phyloP scores from a whole-genome alignment of 2,113 vertebrate species.

The Hemiscyllium ocellatum region DNA sequence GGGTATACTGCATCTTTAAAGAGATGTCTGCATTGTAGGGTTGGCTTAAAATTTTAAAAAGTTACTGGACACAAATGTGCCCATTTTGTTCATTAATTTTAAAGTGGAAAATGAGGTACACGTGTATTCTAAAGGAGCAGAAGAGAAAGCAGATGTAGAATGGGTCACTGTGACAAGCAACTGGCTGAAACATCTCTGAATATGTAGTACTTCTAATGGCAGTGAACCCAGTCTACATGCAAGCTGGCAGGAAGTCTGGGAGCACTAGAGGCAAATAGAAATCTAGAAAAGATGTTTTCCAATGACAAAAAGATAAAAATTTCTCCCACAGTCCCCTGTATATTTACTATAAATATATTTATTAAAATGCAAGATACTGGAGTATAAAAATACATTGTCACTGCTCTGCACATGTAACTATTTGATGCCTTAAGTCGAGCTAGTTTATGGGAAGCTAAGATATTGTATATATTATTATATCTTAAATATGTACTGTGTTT shows the following conservation, averaged over 20 bases:
- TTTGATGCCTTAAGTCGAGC: not conserved
- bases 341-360: not conserved
- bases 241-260: not conserved
- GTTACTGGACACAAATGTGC: not conserved
- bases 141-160: not conserved
- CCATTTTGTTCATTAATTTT: not conserved
- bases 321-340: not conserved
- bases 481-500: constrained; percentile 23
- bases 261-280: not conserved
- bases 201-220: not conserved
- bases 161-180: not conserved
- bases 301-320: not conserved
- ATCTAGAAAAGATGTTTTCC: not conserved
- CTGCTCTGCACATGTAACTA: not conserved
- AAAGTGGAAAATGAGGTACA: not conserved
- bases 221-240: not conserved
- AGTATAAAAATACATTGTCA: no score
- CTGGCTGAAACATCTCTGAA: not conserved
- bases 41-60: not conserved
- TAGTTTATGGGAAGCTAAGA: not conserved
- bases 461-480: not conserved
- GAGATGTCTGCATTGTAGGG: not conserved
- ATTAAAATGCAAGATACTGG: not conserved
- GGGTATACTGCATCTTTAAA: not conserved
- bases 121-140: not conserved